Evolutionary conservation across 2,113 vertebrate genomes (phyloP).

Genomic region (Bathybates hornii): DNA sequence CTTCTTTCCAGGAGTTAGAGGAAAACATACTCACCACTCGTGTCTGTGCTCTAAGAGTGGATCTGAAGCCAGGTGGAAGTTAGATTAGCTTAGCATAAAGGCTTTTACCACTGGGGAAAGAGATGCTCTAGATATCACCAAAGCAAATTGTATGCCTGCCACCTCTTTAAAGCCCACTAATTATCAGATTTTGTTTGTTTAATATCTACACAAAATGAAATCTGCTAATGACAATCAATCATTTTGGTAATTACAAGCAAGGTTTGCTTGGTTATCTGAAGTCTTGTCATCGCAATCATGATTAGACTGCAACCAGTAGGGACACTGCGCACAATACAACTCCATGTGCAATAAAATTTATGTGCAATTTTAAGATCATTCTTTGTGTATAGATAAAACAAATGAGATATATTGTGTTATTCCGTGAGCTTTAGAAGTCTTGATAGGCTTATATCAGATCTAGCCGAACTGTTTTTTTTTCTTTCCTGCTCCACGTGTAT

Average conservation of each 20-base stretch:
- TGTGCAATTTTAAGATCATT: background rate
- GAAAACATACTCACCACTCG: background rate
- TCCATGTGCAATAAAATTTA: background rate
- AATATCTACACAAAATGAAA: background rate
- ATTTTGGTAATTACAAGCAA: background rate
- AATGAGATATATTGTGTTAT: background rate
- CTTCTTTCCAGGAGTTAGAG: background rate
- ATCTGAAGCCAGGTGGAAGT: background rate
- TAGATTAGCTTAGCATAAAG: background rate
- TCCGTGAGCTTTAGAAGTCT: background rate
- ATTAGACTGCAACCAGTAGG: background rate
- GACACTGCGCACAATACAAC: background rate
- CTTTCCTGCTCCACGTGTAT: background rate
- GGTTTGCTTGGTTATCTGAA: background rate
- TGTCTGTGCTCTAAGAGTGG: background rate
- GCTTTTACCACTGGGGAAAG: background rate
- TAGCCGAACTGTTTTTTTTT: background rate
- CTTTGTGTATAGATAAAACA: background rate
- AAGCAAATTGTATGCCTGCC: background rate
- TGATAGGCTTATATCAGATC: background rate
- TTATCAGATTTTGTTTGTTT: background rate
- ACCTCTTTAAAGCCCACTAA: background rate
- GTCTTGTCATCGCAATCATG: background rate
- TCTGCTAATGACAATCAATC: background rate
- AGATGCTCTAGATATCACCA: background rate